These are phyloP conservation scores for Pelagia noctiluca DNA, from an alignment of 30 jellyfish, hydroid and myxozoan genomes.

Conservation along the genomic window DNA sequence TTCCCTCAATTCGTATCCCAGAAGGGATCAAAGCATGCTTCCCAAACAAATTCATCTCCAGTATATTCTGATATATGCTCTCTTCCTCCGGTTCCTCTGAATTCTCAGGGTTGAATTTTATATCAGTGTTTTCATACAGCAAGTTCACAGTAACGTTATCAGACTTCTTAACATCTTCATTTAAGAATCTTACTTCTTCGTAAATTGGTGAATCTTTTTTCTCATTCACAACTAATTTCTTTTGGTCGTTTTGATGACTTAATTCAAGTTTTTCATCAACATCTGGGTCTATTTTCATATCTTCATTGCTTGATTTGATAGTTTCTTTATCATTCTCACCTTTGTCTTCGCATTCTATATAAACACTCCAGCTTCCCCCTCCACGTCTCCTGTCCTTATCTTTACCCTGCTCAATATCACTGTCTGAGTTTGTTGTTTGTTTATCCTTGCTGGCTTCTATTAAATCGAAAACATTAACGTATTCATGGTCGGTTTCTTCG, in stretches of 20 bases:
- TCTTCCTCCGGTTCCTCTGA: conserved; percentile 68
- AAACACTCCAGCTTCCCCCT: conserved; percentile 74
- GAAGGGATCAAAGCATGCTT: conserved; percentile 50
- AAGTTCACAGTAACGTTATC: conserved; percentile 46
- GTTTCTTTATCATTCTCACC: conserved; percentile 5
- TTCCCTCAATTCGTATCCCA: conserved; percentile 55
- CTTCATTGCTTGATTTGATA: conserved; percentile 18
- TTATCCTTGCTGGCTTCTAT: neutral
- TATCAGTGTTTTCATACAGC: conserved; percentile 28
- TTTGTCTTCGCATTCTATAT: conserved; percentile 32
- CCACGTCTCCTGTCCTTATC: conserved; percentile 57
- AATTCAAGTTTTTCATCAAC: neutral
- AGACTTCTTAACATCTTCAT: conserved; percentile 12
- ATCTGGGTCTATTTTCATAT: neutral
- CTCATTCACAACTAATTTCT: conserved; percentile 23
- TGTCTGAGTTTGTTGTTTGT: conserved; percentile 1
- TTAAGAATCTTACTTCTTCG: conserved; percentile 73
- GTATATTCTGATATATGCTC: conserved; percentile 77
- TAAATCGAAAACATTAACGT: conserved; percentile 65
- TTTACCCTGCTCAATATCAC: conserved; percentile 25
- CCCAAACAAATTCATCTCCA: conserved; percentile 27
- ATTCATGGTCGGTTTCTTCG: conserved; percentile 45
- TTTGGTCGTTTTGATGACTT: neutral
- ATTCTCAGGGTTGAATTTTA: neutral
- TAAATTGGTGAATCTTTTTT: conserved; percentile 19